These are phyloP conservation scores for Sphaeridia pumilis DNA, from an alignment of 2,888 invertebrate species.

Conservation along the genomic window DNA sequence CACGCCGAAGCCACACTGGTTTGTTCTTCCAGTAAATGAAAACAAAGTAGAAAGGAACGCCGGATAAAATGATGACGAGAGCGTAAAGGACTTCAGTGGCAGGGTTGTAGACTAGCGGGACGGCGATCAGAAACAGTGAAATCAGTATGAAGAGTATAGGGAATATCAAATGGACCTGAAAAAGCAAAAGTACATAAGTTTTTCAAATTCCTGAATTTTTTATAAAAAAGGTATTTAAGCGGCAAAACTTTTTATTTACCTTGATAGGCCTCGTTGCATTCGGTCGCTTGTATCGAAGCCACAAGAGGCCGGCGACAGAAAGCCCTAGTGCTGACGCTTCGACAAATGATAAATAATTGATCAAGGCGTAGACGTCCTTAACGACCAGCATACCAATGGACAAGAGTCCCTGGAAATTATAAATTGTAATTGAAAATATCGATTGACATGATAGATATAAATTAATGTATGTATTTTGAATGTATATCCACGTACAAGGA, in stretches of 20 bases:
- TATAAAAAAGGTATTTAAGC: no score
- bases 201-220: no score
- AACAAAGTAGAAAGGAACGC: constrained; percentile 72
- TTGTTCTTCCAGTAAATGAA: constrained; percentile 70
- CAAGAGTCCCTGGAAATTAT: constrained; percentile 76
- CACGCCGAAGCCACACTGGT: constrained; percentile 55
- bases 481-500: constrained; percentile 74
- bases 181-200: no score
- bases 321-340: constrained; percentile 77
- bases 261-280: constrained; percentile 68
- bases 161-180: constrained; percentile 58
- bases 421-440: constrained; percentile 19
- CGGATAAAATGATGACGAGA: constrained; percentile 52
- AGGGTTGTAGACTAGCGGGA: constrained; percentile 71
- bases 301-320: constrained; percentile 73
- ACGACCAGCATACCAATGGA: constrained; percentile 67
- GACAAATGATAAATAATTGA: constrained; percentile 82
- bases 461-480: no score
- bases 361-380: constrained; percentile 72
- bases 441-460: background rate
- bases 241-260: no score
- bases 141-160: constrained; percentile 75
- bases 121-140: constrained; percentile 71
- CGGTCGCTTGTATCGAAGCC: constrained; percentile 67
- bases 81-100: constrained; percentile 66